A percentile compares a stretch with the other conserved stretches of the same genome.
Conservation (phyloP, 64 coral and sea anemone genomes). For the Porites lutea region DNA sequence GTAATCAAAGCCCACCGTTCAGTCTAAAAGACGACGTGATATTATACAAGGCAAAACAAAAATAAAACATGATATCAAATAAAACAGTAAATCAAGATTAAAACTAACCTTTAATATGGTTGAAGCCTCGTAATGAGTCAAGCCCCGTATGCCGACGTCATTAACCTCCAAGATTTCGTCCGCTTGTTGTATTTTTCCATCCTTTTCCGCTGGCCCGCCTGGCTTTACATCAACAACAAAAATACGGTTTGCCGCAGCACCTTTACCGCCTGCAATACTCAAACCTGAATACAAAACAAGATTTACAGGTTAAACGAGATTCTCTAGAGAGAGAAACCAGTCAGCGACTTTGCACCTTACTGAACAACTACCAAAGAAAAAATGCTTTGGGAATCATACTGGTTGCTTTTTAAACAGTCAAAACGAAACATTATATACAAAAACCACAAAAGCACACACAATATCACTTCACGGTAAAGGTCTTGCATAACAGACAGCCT, state of each 20-base stretch:
- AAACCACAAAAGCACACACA: no score
- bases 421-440: no score
- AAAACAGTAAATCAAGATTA: no score
- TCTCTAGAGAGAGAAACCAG: neutral
- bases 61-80: no score
- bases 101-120: conserved; percentile 73
- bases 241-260: conserved; percentile 89
- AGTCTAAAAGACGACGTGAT: no score
- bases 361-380: no score
- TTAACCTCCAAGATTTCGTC: conserved; percentile 99
- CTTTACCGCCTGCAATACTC: conserved; percentile 98
- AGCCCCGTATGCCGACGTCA: conserved; percentile 80
- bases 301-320: neutral
- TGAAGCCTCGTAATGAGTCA: conserved; percentile 95
- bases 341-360: neutral
- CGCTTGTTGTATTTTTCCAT: conserved; percentile 91
- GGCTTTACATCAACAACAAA: conserved; percentile 97
- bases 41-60: no score
- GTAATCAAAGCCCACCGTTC: no score
- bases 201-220: conserved; percentile 84
- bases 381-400: no score
- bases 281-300: conserved; percentile 53
- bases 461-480: no score
- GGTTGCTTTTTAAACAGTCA: no score
- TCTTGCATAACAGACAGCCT: no score